Base-by-base conservation (phyloP, 2,888 invertebrate species). In the Deroplatys truncata region DNA sequence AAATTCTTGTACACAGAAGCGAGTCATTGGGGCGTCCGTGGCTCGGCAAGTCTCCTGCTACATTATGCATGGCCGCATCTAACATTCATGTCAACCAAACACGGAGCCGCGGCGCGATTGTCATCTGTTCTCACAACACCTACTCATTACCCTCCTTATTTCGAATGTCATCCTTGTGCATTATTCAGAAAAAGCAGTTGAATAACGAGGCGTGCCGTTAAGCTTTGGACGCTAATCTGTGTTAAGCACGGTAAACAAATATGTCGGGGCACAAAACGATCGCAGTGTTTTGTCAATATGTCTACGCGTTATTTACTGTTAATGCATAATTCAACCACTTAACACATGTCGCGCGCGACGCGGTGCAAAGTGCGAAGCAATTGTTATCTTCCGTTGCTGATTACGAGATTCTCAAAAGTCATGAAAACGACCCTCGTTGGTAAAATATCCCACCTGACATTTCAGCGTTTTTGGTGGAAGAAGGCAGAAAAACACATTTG, bases 51-150 rank as follows among this genome's bases (percentile, higher is more conserved):
- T 20, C 25, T 82, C 43, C 83, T 82, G 83, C 72, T 90, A 85
- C 90, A 90, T 90, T 90, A 90, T 90, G 89, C 90, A 90, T 89
- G 88, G 82, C 82, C 29, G 29, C 90, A 90, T 90, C 90, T 86
- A 90, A 90, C 90, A 90, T 90, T 90, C 90, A 90, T 90, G 90
- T 56, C 90, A 89, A 88, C 90, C 90, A 89, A 89, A 90, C 89
- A 89, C 89, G 29, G 88, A 72, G 56, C 56, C 89, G 89, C 83
- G 56, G 85, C 89, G 88, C 84, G 90, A 90, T 90, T 90, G 90
- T 90, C 90, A 89, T 90, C 90, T 89, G 88, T 85, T 88, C 88
- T 89, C 88, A 56, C 89, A 89, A 90, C 90, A 89, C 90, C 88
- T 84, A 84, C 90, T 89, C 90, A 90, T 90, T 90, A 90, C 85